Conservation (phyloP, 2,888 invertebrate genomes). For the Ariolimax columbianus region DNA sequence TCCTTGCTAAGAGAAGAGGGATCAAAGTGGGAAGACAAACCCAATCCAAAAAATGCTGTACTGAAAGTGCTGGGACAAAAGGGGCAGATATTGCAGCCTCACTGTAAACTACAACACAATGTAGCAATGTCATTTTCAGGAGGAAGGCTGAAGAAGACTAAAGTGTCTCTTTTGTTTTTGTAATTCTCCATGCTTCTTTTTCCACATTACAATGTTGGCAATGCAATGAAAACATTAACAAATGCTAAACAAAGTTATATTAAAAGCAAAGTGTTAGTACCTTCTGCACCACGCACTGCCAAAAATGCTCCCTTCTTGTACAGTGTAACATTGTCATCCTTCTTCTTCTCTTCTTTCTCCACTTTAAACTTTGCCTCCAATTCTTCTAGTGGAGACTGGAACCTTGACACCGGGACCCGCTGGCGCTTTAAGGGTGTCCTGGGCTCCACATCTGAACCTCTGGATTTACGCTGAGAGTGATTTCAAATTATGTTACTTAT, state of each 20-base stretch:
- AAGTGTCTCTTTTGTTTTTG: too few species aligned
- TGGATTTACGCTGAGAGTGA: slow-evolving; percentile 35
- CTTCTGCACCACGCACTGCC: slow-evolving; percentile 93
- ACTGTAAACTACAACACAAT: too few species aligned
- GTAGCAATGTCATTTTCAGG: too few species aligned
- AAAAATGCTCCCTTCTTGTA: slow-evolving; percentile 94
- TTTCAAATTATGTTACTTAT: slow-evolving; percentile 16
- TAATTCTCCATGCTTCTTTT: too few species aligned
- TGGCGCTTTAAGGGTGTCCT: slow-evolving; percentile 70
- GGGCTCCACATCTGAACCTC: slow-evolving; percentile 60
- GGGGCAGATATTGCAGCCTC: too few species aligned
- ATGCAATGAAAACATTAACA: too few species aligned
- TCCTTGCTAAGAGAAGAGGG: too few species aligned
- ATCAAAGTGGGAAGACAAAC: too few species aligned
- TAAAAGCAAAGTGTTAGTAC: slow-evolving; percentile 77
- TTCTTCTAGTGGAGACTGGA: slow-evolving; percentile 72
- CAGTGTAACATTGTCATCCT: slow-evolving; percentile 89
- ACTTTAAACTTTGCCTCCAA: slow-evolving; percentile 59
- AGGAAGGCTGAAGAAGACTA: too few species aligned
- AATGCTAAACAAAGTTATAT: not conserved
- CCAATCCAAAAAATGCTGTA: too few species aligned
- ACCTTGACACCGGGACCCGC: slow-evolving; percentile 71
- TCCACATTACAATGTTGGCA: too few species aligned
- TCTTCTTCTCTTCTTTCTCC: slow-evolving; percentile 63
- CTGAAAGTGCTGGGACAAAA: too few species aligned